phyloP scores from a whole-genome alignment of 1,140 invertebrate genomes.

The Drosophila pachea region DNA sequence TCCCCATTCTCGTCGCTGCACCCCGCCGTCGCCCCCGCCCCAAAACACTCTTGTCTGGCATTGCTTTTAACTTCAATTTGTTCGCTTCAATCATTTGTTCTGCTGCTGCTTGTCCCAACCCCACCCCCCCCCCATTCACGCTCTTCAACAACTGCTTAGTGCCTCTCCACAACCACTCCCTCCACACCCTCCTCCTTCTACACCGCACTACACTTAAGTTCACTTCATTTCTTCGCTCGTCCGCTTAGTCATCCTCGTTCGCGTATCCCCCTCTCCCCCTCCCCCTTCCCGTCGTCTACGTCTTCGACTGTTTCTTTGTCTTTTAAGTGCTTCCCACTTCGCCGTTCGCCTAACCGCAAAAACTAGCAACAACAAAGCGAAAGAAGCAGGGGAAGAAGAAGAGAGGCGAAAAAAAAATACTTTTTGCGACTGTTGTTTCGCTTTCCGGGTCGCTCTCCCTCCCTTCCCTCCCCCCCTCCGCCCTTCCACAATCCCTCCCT shows the following conservation, averaged over 20 bases:
- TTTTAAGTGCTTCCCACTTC: constrained; percentile 51
- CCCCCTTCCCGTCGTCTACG: neutral
- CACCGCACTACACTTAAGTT: neutral
- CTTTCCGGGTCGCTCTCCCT: constrained; percentile 33
- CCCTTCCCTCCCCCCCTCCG: neutral
- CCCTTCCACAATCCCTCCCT: neutral
- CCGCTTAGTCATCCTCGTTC: constrained; percentile 34
- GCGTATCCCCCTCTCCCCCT: neutral
- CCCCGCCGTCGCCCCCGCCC: neutral
- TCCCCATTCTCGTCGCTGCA: neutral
- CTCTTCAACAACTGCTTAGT: neutral
- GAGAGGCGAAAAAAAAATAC: constrained; percentile 3
- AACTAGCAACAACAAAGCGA: constrained; percentile 26
- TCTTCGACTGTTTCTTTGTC: constrained; percentile 15
- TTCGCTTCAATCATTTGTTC: constrained; percentile 12
- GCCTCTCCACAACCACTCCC: neutral
- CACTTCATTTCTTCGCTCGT: constrained; percentile 11
- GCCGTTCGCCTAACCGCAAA: constrained; percentile 44
- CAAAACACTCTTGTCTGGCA: neutral
- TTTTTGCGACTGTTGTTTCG: constrained; percentile 34
- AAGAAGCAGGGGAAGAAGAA: neutral
- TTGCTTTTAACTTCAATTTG: constrained; percentile 7
- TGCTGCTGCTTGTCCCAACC: neutral
- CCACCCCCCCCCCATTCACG: neutral
- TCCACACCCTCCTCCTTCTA: neutral